A percentile compares a stretch with the other conserved stretches of the same genome.
These are phyloP conservation scores for Catharus minimus DNA, from an alignment of 2,113 vertebrate genomes.

Conservation along the genomic window DNA sequence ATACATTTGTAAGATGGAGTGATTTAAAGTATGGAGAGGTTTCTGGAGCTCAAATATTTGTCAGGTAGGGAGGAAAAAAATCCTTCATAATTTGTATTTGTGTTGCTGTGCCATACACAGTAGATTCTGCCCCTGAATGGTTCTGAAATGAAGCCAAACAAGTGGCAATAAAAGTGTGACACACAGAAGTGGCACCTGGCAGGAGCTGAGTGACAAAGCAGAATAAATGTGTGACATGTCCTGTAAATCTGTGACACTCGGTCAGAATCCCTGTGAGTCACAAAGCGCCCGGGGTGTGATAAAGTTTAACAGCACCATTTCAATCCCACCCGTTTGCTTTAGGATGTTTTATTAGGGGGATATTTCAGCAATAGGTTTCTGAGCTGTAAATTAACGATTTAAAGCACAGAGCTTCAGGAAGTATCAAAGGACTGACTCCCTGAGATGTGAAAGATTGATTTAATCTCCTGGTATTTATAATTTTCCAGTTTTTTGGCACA, in stretches of 20 bases:
- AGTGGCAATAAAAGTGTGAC: conserved; percentile 44
- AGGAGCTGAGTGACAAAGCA: conserved; percentile 38
- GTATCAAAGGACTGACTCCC: background rate
- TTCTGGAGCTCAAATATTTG: background rate
- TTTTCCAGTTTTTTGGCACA: conserved; percentile 11
- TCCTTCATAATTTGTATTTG: background rate
- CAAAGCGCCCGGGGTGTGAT: background rate
- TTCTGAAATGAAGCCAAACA: conserved; percentile 33
- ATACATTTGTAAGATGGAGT: background rate
- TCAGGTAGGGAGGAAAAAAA: background rate
- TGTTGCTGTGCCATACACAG: conserved; percentile 27
- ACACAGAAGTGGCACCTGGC: conserved; percentile 47
- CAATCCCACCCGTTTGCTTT: conserved; percentile 18
- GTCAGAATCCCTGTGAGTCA: conserved; percentile 41
- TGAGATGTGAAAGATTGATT: background rate
- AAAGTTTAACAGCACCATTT: conserved; percentile 27
- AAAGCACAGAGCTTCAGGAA: background rate
- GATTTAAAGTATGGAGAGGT: background rate
- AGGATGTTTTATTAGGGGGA: background rate
- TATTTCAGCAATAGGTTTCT: background rate
- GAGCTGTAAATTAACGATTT: background rate
- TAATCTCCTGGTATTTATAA: conserved; percentile 15
- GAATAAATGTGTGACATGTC: conserved; percentile 46
- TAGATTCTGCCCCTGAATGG: background rate
- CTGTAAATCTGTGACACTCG: conserved; percentile 37